Conservation (phyloP, 1,140 invertebrate genomes). For the Sminthurides bifidus region DNA sequence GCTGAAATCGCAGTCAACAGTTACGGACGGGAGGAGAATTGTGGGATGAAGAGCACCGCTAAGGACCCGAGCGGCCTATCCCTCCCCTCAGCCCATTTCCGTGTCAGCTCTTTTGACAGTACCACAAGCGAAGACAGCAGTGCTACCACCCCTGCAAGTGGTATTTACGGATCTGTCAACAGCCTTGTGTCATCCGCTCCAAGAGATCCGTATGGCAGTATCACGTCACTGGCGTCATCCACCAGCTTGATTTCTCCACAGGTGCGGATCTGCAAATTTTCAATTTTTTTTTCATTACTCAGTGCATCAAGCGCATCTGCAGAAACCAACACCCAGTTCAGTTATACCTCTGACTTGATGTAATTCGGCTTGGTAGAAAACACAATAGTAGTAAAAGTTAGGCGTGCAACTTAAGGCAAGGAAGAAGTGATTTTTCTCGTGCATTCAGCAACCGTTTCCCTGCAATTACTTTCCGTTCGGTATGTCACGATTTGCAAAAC, state of each 20-base stretch:
- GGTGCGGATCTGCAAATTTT: conserved; percentile 33
- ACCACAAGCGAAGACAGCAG: conserved; percentile 42
- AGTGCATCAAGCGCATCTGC: no score
- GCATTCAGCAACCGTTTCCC: no score
- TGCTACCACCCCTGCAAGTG: conserved; percentile 32
- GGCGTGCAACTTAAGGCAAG: no score
- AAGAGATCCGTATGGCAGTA: conserved; percentile 47
- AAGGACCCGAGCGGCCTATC: conserved; percentile 17
- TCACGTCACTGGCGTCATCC: conserved; percentile 49
- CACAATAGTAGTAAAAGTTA: no score
- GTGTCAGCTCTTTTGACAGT: conserved; percentile 37
- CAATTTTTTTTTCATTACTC: neutral
- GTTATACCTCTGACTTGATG: no score
- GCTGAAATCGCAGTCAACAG: conserved; percentile 34
- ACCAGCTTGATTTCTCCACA: conserved; percentile 52
- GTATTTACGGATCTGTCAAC: conserved; percentile 37
- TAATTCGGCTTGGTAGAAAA: no score
- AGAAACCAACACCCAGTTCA: no score
- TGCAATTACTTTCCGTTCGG: no score
- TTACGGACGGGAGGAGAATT: conserved; percentile 20
- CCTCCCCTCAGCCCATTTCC: conserved; percentile 28
- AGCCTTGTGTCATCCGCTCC: conserved; percentile 36
- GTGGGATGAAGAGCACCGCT: neutral
- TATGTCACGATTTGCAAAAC: no score
- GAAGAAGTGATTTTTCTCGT: no score